Evolutionary conservation across 2,113 vertebrate species (phyloP).

Genomic region (Hystrix cristata): DNA sequence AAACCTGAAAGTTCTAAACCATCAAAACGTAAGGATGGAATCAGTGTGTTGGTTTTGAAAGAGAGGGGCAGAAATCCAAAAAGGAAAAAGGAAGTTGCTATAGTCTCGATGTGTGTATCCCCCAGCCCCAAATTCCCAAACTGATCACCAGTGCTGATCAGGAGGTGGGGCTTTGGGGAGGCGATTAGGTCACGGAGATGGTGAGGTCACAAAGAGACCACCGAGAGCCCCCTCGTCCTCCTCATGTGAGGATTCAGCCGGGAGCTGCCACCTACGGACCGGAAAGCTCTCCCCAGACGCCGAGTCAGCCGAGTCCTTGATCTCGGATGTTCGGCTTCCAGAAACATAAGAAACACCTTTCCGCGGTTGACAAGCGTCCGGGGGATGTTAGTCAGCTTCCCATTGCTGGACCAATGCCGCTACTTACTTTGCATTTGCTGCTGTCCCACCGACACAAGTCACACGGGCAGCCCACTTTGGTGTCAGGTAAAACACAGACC

Average conservation of each 20-base stretch:
- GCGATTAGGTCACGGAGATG: background rate
- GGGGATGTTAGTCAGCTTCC: background rate
- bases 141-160: background rate
- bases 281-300: background rate
- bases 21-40: constrained; percentile 7
- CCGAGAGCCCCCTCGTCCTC: background rate
- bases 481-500: background rate
- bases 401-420: background rate
- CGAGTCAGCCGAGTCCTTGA: background rate
- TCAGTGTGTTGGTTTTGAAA: constrained; percentile 5
- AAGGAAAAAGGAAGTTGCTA: background rate
- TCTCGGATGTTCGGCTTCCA: background rate
- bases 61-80: background rate
- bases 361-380: background rate
- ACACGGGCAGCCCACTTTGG: background rate
- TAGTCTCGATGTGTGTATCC: background rate
- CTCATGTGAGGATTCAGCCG: background rate
- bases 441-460: background rate
- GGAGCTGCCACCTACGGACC: background rate
- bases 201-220: background rate
- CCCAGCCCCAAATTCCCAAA: background rate
- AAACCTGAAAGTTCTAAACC: constrained; percentile 55
- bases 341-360: background rate
- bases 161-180: background rate
- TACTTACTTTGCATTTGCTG: background rate